phyloP scores from a whole-genome alignment of 92 coral and sea anemone genomes.

The Zoanthus sansibaricus region DNA sequence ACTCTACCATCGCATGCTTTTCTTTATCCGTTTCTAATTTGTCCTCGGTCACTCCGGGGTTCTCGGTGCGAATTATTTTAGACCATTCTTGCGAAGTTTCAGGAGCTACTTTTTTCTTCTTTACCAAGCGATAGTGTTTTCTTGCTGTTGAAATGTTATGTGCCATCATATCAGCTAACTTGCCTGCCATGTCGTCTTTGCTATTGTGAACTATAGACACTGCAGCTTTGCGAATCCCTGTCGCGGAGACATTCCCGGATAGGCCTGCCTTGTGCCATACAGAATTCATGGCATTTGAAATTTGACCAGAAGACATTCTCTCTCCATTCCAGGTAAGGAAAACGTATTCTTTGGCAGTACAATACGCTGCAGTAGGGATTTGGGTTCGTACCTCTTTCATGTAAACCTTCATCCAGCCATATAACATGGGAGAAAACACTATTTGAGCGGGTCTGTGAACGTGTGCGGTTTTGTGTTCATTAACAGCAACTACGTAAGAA shows the following conservation, averaged over 20 bases:
- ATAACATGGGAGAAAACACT: not conserved
- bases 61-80: constrained; percentile 18
- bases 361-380: not conserved
- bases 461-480: constrained; percentile 27
- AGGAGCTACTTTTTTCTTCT: constrained; percentile 35
- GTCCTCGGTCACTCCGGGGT: not conserved
- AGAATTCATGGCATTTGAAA: constrained; percentile 47
- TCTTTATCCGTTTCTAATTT: constrained; percentile 23
- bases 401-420: constrained; percentile 20
- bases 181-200: no score
- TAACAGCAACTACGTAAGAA: constrained; percentile 23
- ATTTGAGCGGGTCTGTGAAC: constrained; percentile 28
- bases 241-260: no score
- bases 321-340: constrained; percentile 57
- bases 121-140: constrained; percentile 12
- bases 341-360: constrained; percentile 6
- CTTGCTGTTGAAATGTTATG: constrained; percentile 42
- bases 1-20: not conserved
- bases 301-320: constrained; percentile 45
- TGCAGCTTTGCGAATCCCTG: no score
- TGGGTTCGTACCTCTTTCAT: constrained; percentile 17
- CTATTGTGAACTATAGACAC: no score
- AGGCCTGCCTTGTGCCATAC: constrained; percentile 39
- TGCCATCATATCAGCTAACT: no score
- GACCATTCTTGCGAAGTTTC: constrained; percentile 34